Percentiles rank a stretch among this genome's conserved stretches.
These are phyloP conservation scores for Panurus biarmicus DNA, from an alignment of 2,113 vertebrate species.

Conservation along the genomic window DNA sequence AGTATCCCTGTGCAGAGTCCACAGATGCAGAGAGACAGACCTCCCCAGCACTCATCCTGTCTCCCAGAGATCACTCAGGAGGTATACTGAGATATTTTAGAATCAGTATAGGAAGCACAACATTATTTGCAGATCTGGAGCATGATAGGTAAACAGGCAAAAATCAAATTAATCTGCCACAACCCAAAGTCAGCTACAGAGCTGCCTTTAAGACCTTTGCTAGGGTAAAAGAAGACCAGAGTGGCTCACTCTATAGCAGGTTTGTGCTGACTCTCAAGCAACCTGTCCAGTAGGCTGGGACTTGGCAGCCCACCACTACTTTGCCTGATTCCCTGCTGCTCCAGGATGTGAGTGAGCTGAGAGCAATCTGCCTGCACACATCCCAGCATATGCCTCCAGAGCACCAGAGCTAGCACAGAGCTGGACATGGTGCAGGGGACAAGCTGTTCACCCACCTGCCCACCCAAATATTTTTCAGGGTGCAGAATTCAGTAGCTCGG, in stretches of 20 bases:
- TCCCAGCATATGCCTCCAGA: background rate
- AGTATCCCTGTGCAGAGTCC: background rate
- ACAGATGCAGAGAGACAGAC: background rate
- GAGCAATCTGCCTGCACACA: background rate
- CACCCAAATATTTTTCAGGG: background rate
- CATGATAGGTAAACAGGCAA: background rate
- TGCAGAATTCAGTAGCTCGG: background rate
- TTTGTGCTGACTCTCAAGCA: background rate
- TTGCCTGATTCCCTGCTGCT: background rate
- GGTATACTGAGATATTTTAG: background rate
- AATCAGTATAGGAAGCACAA: background rate
- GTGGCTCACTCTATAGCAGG: background rate
- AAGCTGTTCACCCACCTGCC: background rate
- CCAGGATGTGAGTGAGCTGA: background rate
- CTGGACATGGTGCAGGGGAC: background rate
- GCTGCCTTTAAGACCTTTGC: background rate
- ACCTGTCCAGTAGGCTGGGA: background rate
- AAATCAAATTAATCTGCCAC: background rate
- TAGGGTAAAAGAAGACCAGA: background rate
- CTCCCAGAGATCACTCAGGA: background rate
- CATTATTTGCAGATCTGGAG: background rate
- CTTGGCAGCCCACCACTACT: background rate
- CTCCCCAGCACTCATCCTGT: background rate
- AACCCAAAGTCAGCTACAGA: background rate
- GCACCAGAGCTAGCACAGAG: background rate